Evolutionary conservation across 2,888 invertebrate genomes (phyloP), one percentile per base, ranked within the genome.

Genomic region (Boloria euphrosyne): DNA sequence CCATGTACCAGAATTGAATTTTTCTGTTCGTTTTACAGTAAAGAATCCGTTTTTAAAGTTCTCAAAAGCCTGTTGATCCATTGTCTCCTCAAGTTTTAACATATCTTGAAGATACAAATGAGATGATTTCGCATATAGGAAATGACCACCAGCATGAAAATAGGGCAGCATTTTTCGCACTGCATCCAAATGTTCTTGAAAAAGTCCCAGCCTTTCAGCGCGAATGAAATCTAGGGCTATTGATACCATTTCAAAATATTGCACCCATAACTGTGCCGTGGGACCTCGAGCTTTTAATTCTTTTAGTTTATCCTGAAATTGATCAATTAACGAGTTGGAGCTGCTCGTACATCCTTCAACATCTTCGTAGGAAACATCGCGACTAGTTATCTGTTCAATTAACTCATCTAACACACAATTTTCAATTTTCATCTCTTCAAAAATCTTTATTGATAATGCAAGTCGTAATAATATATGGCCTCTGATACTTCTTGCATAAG

Each of bases 191-290:
- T 84, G 81, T 69, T 75, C 76, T 77, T 80, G 54, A 80, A 82
- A 85, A 78, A 84, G 80, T 47, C 81, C 80, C 78, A 78, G 78
- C 71, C 83, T 77, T 69, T 85, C 82, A 76, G 84, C 82, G 77
- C 77, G 76, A 70, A 84, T 51, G 70, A 82, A 82, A 31, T 84
- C 75, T 68, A 83, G 81, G 17, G 75, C 76, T 75, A 84, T 72
- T 0, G 79, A 76, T 5, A 81, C 78, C 80, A 83, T 80, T 38
- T 64, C 22, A 78, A 81, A 81, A 76, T 81, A 84, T 72, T 81
- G 80, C 3, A 77, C 70, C 80, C 79, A 53, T 74, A 81, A 65
- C 77, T 76, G 68, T 66, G 81, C 79, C 6, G 80, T 84, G 44
- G 81, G 80, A 50, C 50, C 50, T 50, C 50, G 50, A 71, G 76